Conservation (phyloP, 2,888 invertebrate genomes). For the Philonicus albiceps region DNA sequence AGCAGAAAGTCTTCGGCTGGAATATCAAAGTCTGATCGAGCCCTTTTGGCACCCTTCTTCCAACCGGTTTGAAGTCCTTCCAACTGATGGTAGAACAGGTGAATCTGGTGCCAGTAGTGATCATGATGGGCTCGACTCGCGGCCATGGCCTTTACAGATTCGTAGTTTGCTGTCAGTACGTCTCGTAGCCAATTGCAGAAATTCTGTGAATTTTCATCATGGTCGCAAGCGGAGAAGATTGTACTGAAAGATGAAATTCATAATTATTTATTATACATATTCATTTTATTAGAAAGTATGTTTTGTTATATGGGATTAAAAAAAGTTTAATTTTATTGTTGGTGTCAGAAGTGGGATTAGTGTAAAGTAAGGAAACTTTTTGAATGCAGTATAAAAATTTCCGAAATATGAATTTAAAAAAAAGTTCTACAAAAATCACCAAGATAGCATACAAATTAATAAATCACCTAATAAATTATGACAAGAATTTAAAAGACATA, state of each 20-base stretch:
- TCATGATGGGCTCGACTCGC: constrained; percentile 66
- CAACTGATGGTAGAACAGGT: constrained; percentile 78
- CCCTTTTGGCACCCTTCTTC: constrained; percentile 72
- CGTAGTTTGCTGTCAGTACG: constrained; percentile 69
- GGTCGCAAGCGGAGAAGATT: constrained; percentile 60
- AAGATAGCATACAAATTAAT: too few species aligned
- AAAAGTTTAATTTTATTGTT: too few species aligned
- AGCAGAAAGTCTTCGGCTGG: constrained; percentile 74
- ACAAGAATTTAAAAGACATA: too few species aligned
- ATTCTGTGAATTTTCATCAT: constrained; percentile 59
- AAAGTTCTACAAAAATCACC: too few species aligned
- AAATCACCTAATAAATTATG: too few species aligned
- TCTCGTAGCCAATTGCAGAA: constrained; percentile 65
- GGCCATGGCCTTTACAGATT: constrained; percentile 71
- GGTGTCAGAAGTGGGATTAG: too few species aligned
- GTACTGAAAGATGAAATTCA: constrained; percentile 54
- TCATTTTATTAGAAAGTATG: too few species aligned
- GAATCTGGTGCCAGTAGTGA: constrained; percentile 88
- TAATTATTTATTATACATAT: too few species aligned
- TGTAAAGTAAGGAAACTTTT: too few species aligned
- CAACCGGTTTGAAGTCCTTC: constrained; percentile 81
- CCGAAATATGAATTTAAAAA: too few species aligned
- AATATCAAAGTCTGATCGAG: constrained; percentile 69
- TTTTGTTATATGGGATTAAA: too few species aligned
- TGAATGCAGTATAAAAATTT: too few species aligned